These are phyloP conservation scores for Hycleus phaleratus DNA, from an alignment of 1,140 invertebrate species.

Conservation along the genomic window DNA sequence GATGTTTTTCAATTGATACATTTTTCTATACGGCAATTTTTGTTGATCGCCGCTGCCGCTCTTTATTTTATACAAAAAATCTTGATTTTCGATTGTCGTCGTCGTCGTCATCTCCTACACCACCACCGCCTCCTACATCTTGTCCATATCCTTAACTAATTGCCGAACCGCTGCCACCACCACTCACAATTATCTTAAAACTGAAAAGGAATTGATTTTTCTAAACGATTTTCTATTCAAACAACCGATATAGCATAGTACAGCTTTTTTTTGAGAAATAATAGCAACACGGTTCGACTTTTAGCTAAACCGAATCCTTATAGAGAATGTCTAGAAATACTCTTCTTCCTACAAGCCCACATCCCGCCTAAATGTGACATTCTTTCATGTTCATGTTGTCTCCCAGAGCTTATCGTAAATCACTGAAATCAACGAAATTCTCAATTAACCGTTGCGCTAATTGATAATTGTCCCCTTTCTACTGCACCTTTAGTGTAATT, in stretches of 20 bases:
- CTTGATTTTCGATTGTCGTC: no score
- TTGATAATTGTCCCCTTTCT: not conserved
- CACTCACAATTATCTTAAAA: not conserved
- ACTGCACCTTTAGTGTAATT: no score
- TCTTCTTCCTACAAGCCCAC: not conserved
- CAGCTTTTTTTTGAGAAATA: no score
- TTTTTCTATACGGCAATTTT: conserved; percentile 15
- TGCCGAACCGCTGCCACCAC: conserved; percentile 1
- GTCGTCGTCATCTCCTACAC: not conserved
- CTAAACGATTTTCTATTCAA: no score
- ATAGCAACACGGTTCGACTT: no score
- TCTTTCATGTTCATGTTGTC: conserved; percentile 30
- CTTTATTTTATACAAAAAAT: no score
- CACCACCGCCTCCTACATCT: conserved; percentile 1
- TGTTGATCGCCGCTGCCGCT: conserved; percentile 19
- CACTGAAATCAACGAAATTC: conserved; percentile 6
- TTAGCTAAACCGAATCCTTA: no score
- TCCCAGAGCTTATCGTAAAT: conserved; percentile 18
- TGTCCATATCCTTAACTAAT: not conserved
- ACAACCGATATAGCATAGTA: no score
- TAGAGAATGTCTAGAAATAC: not conserved
- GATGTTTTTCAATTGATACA: conserved; percentile 16
- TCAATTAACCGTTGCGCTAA: not conserved
- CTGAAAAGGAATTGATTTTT: no score
- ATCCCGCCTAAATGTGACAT: conserved; percentile 27